Evolutionary conservation across 2,797 vertebrate species (phyloP), one percentile per base, ranked within the genome.

Genomic region (Vultur gryphus): DNA sequence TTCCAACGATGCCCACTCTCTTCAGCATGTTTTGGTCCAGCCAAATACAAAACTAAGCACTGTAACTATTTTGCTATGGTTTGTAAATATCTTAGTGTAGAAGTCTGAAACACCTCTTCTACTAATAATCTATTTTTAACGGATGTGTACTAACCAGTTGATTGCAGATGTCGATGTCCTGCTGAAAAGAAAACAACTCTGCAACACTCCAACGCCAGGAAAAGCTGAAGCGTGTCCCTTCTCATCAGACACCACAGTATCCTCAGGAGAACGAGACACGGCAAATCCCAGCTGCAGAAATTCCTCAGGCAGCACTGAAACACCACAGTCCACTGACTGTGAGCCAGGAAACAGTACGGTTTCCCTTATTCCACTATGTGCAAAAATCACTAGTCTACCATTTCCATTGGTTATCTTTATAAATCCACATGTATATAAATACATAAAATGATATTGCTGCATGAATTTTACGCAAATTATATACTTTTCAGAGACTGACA

Each of bases 201-300:
- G 24, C 16, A 90, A 19, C 10, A 48, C 1, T 7, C 8, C 39
- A 85, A 3, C 0, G 2, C 35, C 33, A 43, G 37, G n/a, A 61
- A 46, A 81, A 81, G 37, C 29, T 84, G 65, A 43, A 81, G 41
- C 9, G 8, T 10, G 6, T 15, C 19, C 46, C 18, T 64, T 35
- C 44, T 37, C 41, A 28, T 33, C 37, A 59, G n/a, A 29, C 12
- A 59, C 20, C 33, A 44, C 8, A 5, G 33, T 13, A 46, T 5
- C 35, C 26, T 43, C 10, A 1, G 29, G 24, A 18, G 35, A 59
- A 7, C 0, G 2, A 81, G 5, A 6, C 43, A 17, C 1, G 0
- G 48, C 39, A 91, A 70, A 67, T 13, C 14, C 18, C 31, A 26
- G 9, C 2, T 25, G 31, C 55, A 92, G 80, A 37, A 93, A 49